phyloP scores from a whole-genome alignment of 2,113 vertebrate genomes.

The Scomber colias region DNA sequence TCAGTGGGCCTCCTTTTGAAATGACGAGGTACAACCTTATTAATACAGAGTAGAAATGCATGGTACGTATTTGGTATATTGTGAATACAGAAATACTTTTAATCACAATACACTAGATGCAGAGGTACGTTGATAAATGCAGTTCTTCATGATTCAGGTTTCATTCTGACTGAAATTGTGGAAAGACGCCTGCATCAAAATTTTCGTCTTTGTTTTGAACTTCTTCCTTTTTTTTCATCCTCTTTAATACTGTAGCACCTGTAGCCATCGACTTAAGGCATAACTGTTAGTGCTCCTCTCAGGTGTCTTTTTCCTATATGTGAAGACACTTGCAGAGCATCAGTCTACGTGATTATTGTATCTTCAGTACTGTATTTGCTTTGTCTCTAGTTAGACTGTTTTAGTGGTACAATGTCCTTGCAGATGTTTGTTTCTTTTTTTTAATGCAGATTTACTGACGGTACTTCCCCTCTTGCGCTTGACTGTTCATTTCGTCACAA shows the following conservation, averaged over 20 bases:
- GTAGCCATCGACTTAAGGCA: constrained; percentile 71
- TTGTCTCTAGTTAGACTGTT: constrained; percentile 68
- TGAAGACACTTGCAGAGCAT: constrained; percentile 66
- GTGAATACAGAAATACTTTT: constrained; percentile 43
- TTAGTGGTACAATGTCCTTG: constrained; percentile 55
- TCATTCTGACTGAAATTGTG: constrained; percentile 49
- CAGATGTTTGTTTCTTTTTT: constrained; percentile 46
- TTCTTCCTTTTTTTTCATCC: constrained; percentile 50
- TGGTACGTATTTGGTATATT: constrained; percentile 60
- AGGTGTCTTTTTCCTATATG: constrained; percentile 57
- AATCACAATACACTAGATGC: constrained; percentile 57
- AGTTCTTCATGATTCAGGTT: constrained; percentile 64
- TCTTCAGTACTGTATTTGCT: constrained; percentile 77
- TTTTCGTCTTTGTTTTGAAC: constrained; percentile 38
- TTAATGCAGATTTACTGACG: constrained; percentile 46
- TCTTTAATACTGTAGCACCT: constrained; percentile 74
- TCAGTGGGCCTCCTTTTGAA: constrained; percentile 52
- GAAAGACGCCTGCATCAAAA: constrained; percentile 46
- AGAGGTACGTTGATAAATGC: constrained; percentile 57
- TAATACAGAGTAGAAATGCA: constrained; percentile 40
- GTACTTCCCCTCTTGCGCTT: constrained; percentile 60
- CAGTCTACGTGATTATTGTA: constrained; percentile 65
- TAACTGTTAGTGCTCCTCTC: constrained; percentile 74
- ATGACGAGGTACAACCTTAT: constrained; percentile 56
- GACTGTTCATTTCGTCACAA: constrained; percentile 69